Evolutionary conservation across 2,888 invertebrate genomes (phyloP).

Genomic region (Cybosia mesomella): DNA sequence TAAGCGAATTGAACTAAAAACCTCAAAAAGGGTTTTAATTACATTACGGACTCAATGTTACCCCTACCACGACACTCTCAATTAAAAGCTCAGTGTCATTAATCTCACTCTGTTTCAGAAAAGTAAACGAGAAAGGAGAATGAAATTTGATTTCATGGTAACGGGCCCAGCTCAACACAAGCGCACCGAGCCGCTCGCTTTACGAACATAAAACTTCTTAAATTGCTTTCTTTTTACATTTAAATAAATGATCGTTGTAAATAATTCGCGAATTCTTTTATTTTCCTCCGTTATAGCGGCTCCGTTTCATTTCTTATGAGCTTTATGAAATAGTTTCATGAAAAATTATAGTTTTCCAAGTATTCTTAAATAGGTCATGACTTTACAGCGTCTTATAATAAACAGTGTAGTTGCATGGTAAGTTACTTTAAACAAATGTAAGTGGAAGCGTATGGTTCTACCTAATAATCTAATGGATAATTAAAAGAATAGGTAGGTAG

Average conservation of each 20-base stretch:
- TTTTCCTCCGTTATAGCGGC: constrained; percentile 30
- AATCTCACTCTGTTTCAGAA: constrained; percentile 37
- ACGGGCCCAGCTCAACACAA: constrained; percentile 18
- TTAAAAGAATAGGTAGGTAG: too few species aligned
- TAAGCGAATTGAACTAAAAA: constrained; percentile 13
- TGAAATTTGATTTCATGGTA: constrained; percentile 30
- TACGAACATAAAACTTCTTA: constrained; percentile 48
- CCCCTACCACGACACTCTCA: constrained; percentile 8
- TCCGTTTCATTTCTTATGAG: constrained; percentile 29
- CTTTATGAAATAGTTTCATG: constrained; percentile 28
- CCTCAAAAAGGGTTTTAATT: constrained; percentile 14
- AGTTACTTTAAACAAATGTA: background rate
- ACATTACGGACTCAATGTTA: constrained; percentile 17
- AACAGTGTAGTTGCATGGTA: background rate
- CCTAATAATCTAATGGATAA: background rate
- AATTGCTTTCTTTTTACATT: constrained; percentile 52
- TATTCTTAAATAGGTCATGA: background rate
- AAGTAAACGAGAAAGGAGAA: constrained; percentile 26
- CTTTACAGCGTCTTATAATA: background rate
- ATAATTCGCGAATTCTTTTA: constrained; percentile 43
- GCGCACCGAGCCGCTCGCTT: constrained; percentile 19
- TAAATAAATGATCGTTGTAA: constrained; percentile 49
- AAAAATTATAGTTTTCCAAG: constrained; percentile 13
- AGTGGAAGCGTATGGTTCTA: background rate
- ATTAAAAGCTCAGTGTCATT: constrained; percentile 28